Evolutionary conservation across 1,140 invertebrate genomes (phyloP).

Genomic region (Phocides pigmalion): DNA sequence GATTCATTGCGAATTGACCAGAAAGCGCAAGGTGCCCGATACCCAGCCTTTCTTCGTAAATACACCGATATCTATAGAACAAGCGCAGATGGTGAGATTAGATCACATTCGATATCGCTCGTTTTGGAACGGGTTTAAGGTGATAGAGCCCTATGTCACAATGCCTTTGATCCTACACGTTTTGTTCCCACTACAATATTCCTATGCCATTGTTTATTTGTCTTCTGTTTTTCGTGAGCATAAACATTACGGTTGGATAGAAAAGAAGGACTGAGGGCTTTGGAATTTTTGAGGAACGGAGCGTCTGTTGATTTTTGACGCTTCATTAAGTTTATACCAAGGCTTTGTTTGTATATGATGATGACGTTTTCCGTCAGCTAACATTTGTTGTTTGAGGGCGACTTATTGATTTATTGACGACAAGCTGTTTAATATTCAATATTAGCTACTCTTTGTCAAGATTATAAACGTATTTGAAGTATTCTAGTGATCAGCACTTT

Average conservation of each 20-base stretch:
- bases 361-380: slow-evolving; percentile 40
- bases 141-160: slow-evolving; percentile 41
- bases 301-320: slow-evolving; percentile 57
- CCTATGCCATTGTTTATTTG: slow-evolving; percentile 28
- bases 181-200: slow-evolving; percentile 30
- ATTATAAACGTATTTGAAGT: slow-evolving; percentile 32
- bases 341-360: slow-evolving; percentile 50
- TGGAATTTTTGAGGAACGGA: slow-evolving; percentile 19
- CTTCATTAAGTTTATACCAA: slow-evolving; percentile 68
- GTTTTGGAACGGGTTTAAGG: slow-evolving; percentile 53
- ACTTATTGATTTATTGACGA: slow-evolving; percentile 37
- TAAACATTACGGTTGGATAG: slow-evolving; percentile 24
- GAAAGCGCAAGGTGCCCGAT: slow-evolving; percentile 30
- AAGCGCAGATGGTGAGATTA: slow-evolving; percentile 69
- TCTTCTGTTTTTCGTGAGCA: slow-evolving; percentile 5
- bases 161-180: slow-evolving; percentile 31
- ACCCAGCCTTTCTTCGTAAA: slow-evolving; percentile 37
- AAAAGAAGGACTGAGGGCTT: slow-evolving; percentile 3
- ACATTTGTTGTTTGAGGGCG: slow-evolving; percentile 24
- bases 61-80: slow-evolving; percentile 54
- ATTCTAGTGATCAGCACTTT: slow-evolving; percentile 16
- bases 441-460: slow-evolving; percentile 25
- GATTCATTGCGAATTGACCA: slow-evolving; percentile 66
- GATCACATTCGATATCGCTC: slow-evolving; percentile 62
- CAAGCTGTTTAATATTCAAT: slow-evolving; percentile 38